phyloP scores from a whole-genome alignment of 1,140 invertebrate species.

The Amphibalanus amphitrite region DNA sequence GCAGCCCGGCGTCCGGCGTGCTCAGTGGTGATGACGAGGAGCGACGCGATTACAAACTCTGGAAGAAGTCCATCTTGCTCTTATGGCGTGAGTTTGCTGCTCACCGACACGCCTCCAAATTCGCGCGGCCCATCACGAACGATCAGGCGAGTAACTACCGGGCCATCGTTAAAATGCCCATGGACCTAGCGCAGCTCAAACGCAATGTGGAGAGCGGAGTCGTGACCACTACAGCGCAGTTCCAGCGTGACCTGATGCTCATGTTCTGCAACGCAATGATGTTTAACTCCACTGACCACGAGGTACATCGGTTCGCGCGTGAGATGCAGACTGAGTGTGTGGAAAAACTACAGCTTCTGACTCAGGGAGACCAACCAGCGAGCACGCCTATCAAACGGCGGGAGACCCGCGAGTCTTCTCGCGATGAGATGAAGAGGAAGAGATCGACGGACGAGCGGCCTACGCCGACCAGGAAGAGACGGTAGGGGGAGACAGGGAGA shows the following conservation, averaged over 20 bases:
- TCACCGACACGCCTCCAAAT: constrained; percentile 72
- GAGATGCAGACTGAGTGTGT: constrained; percentile 63
- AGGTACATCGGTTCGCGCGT: constrained; percentile 59
- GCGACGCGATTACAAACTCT: constrained; percentile 22
- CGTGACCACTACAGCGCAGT: constrained; percentile 61
- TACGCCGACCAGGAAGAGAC: too few species aligned
- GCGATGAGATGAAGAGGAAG: too few species aligned
- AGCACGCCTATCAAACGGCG: too few species aligned
- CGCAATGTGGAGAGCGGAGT: constrained; percentile 73
- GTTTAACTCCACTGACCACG: constrained; percentile 70
- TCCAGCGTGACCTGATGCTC: constrained; percentile 73
- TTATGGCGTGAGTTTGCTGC: constrained; percentile 62
- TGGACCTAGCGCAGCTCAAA: constrained; percentile 72
- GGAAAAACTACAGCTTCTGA: constrained; percentile 42
- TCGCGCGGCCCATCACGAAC: constrained; percentile 68
- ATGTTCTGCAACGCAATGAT: constrained; percentile 91
- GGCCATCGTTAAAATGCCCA: constrained; percentile 53
- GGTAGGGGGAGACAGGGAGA: too few species aligned
- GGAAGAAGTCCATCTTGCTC: constrained; percentile 78
- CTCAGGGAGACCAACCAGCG: too few species aligned
- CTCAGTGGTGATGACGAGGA: too few species aligned
- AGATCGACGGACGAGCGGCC: too few species aligned
- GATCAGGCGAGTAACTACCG: constrained; percentile 73
- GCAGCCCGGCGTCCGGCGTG: too few species aligned
- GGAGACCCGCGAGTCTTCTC: too few species aligned